Conservation (phyloP, 1,140 invertebrate species). For the Lepidurus arcticus region DNA sequence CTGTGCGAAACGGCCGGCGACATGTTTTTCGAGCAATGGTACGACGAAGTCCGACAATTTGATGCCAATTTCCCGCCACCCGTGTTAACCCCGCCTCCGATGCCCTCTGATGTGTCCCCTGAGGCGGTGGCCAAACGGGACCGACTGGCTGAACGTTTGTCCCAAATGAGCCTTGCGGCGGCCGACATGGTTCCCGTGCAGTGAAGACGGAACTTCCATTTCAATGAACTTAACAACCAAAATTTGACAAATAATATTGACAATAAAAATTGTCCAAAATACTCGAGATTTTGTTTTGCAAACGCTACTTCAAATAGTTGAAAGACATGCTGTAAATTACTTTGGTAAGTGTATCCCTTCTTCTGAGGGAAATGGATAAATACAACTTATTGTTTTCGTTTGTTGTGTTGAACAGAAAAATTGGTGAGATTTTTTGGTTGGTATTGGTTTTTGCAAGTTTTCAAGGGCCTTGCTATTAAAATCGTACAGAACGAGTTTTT, state of each 20-base stretch:
- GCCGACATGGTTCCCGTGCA: not conserved
- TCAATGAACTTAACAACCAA: not conserved
- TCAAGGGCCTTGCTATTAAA: conserved; percentile 5
- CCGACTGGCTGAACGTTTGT: conserved; percentile 28
- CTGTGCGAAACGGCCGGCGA: conserved; percentile 32
- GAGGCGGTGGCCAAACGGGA: conserved; percentile 33
- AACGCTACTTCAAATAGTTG: not conserved
- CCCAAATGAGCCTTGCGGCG: not conserved
- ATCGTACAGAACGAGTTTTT: conserved; percentile 22
- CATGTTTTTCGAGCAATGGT: conserved; percentile 34
- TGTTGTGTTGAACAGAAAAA: not conserved
- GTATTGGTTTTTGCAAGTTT: not conserved
- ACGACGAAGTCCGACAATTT: conserved; percentile 30
- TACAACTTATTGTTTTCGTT: not conserved
- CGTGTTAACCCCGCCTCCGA: conserved; percentile 22
- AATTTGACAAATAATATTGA: not conserved
- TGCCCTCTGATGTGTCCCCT: conserved; percentile 26
- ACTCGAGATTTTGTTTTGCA: not conserved
- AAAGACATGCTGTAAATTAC: not conserved
- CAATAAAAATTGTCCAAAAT: conserved; percentile 1
- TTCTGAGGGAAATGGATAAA: not conserved
- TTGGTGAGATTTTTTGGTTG: not conserved
- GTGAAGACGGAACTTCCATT: not conserved
- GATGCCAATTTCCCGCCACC: conserved; percentile 29
- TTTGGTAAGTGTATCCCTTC: not conserved